These are phyloP conservation scores for Drosophila emarginata DNA, from an alignment of 2,888 invertebrate genomes.

Conservation along the genomic window DNA sequence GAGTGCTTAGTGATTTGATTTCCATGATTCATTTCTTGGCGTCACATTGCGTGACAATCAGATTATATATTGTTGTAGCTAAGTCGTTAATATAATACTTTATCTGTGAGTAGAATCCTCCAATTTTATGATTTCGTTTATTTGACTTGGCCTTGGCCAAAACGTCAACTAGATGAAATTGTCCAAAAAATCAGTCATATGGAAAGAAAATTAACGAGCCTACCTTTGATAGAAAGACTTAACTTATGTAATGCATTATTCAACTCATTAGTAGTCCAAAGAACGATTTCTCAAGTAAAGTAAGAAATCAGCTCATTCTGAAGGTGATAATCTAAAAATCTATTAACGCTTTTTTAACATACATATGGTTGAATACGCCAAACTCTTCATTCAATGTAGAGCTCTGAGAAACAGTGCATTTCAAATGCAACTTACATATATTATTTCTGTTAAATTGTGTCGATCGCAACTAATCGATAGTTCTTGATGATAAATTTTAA, in stretches of 20 bases:
- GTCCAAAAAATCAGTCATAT: not conserved
- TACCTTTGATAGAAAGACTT: not conserved
- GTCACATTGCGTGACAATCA: slow-evolving; percentile 46
- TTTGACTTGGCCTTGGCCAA: not conserved
- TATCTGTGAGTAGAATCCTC: not conserved
- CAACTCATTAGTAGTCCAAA: too few relatives aligned
- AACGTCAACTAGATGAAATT: not conserved
- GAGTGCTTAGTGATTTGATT: slow-evolving; percentile 28
- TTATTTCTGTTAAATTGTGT: too few relatives aligned
- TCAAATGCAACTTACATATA: too few relatives aligned
- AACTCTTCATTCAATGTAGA: too few relatives aligned
- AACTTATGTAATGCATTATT: not conserved
- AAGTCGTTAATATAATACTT: not conserved
- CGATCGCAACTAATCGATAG: too few relatives aligned
- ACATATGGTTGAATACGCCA: too few relatives aligned
- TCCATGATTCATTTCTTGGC: slow-evolving; percentile 26
- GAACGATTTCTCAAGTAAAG: too few relatives aligned
- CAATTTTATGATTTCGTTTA: not conserved
- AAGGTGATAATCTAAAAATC: too few relatives aligned
- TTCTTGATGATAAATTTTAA: too few relatives aligned
- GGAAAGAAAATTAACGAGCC: not conserved
- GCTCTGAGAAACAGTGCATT: too few relatives aligned
- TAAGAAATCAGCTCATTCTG: too few relatives aligned
- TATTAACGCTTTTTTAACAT: too few relatives aligned
- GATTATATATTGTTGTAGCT: slow-evolving; percentile 23